Base-by-base conservation (phyloP, 1,140 invertebrate species). In the Andricus grossulariae region DNA sequence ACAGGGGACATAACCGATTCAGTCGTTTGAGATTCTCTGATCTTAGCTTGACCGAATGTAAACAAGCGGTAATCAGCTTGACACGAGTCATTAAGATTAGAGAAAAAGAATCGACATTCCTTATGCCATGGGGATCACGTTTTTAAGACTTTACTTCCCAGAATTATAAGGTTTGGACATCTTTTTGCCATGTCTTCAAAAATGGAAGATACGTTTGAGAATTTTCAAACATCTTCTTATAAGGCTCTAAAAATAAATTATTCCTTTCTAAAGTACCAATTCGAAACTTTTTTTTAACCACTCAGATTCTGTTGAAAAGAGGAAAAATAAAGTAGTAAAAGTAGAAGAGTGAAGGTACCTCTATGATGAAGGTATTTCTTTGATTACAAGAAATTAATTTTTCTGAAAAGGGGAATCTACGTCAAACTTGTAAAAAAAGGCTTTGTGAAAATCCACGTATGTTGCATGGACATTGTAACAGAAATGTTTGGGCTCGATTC, bases 31-130 rank as follows among this genome's bases (percentile, higher is more conserved):
- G 81, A 80, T 77, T 82, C 76, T 76, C 54, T 75, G 50, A 72
- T 73, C 75, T 71, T 70, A 54, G 72, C 50, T 71, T 77, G 72
- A 77, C 74, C 54, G 78, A 83, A 86, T 88, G 87, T 88, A 87
- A 88, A 88, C 87, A 88, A 86, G 86, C 32, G 77, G 79, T 87
- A 88, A 88, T 87, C 86, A 85, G 85, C 81, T 77, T 72, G 84
- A 88, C 87, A 88, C 80, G 82, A 84, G 82, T 81, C 86, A 85
- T 88, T 88, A 87, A 88, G 87, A 88, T 88, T 88, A 88, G 83
- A 79, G 52, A 80, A 72, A 10, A 11, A 79, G 78, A 74, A 75
- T 54, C 55, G 78, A 77, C 78, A 78, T 71, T 76, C 76, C 55
- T 77, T 79, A 82, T 82, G 78, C 80, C 71, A 55, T 73, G 75